Evolutionary conservation across 2,888 invertebrate species (phyloP), one percentile per base, ranked within the genome.

Genomic region (Margaritifera margaritifera): DNA sequence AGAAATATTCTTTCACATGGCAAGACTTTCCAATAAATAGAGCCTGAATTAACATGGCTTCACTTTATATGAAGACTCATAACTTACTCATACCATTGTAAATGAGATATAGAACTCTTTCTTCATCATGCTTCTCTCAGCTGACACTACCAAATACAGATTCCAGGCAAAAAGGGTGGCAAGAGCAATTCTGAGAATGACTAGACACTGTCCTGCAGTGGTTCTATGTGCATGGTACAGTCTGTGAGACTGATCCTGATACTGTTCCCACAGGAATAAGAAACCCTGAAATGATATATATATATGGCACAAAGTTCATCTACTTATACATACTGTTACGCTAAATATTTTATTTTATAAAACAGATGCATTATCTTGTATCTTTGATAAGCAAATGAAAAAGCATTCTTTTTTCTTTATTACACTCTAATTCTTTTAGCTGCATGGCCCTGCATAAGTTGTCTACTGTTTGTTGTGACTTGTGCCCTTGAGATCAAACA

Each of bases 181-280:
- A 62, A 88, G 74, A 8, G 86, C 71, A 58, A 88, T 84, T 2
- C 87, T 79, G 20, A 86, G 74, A 18, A 84, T 64, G 15, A 86
- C 82, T 24, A 88, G 76, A 8, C 81, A 80, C 52, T 83, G 75
- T 19, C 87, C 87, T 5, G 84, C 84, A 56, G 76, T 80, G 55
- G 84, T 85, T 58, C 86, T 77, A 68, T 86, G 86, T 8, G 87
- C 83, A 57, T 85, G 85, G 72, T 85, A 87, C 77, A 84, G 74
- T 27, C 84, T 75, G 42, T 83, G 84, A 25, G 84, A 84, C 68
- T 79, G 77, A 56, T 86, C 86, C 61, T 85, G 81, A 57, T 83
- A 84, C 70, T 87, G 87, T 63, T 88, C 87, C 85, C 86, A 88
- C 53, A 88, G 70, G 79, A 86, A 88, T 51, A 87, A 69, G 2